A percentile compares a stretch with the other conserved stretches of the same genome.
phyloP scores from a whole-genome alignment of 2,888 invertebrate genomes.

The Aphodius sticticus region DNA sequence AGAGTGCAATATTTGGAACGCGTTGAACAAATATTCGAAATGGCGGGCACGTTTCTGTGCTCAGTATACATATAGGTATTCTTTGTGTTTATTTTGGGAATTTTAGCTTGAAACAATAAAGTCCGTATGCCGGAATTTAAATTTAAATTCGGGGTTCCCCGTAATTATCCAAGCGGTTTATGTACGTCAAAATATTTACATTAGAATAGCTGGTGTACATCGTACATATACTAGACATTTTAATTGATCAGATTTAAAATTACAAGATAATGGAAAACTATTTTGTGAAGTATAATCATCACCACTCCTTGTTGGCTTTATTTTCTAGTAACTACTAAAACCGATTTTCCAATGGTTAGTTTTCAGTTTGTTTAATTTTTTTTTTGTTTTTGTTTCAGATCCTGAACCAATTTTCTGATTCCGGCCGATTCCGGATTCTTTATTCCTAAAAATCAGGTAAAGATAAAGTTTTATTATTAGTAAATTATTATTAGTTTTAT shows the following conservation, averaged over 20 bases:
- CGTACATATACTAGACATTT: not conserved
- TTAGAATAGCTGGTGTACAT: not conserved
- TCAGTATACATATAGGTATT: not conserved
- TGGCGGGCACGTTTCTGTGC: not conserved
- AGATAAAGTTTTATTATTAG: no score
- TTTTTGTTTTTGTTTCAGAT: no score
- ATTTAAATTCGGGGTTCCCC: not conserved
- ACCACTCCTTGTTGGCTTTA: no score
- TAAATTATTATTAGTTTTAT: no score
- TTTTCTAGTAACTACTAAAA: no score
- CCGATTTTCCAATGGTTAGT: no score
- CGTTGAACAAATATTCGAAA: not conserved
- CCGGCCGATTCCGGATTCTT: no score
- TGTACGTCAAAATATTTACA: not conserved
- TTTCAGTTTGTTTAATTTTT: no score
- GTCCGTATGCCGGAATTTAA: not conserved
- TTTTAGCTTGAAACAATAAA: slow-evolving; percentile 4
- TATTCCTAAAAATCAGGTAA: no score
- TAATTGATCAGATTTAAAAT: not conserved
- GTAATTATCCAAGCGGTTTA: not conserved
- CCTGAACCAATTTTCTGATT: no score
- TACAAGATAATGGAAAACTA: no score
- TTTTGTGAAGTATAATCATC: no score
- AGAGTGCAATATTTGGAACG: not conserved
- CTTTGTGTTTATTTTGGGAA: not conserved